A percentile compares a stretch with the other conserved stretches of the same genome.
Conservation (phyloP, 1,140 invertebrate species). For the Drosophila jambulina region DNA sequence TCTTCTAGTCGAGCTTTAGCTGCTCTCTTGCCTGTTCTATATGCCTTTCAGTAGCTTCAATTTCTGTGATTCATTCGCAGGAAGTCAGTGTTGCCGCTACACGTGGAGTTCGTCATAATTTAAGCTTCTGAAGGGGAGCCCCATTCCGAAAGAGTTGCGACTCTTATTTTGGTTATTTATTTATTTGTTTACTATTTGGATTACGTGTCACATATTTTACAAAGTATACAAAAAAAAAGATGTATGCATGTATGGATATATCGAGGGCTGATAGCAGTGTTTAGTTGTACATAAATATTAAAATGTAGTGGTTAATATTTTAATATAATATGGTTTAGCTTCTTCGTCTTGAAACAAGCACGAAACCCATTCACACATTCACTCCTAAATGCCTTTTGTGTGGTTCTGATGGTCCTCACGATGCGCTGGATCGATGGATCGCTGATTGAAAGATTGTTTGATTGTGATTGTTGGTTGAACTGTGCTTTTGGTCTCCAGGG, state of each 20-base stretch:
- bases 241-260: slow-evolving; percentile 26
- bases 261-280: slow-evolving; percentile 40
- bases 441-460: slow-evolving; percentile 40
- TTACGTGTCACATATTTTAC: slow-evolving; percentile 74
- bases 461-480: slow-evolving; percentile 56
- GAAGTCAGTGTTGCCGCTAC: not conserved
- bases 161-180: slow-evolving; percentile 52
- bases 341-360: slow-evolving; percentile 38
- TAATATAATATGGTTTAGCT: slow-evolving; percentile 53
- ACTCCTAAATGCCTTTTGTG: slow-evolving; percentile 54
- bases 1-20: not conserved
- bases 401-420: slow-evolving; percentile 13
- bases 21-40: not conserved
- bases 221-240: slow-evolving; percentile 75
- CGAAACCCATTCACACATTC: slow-evolving; percentile 50
- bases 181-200: slow-evolving; percentile 69
- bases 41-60: not conserved
- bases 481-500: slow-evolving; percentile 47
- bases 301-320: slow-evolving; percentile 68
- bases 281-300: slow-evolving; percentile 77
- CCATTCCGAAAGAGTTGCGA: not conserved
- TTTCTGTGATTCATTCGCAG: not conserved
- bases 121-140: not conserved
- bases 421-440: slow-evolving; percentile 2
- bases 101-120: not conserved